A percentile compares a stretch with the other conserved stretches of the same genome.
Evolutionary conservation across 2,888 invertebrate species (phyloP).

Genomic region (Nasonovia ribisnigri): DNA sequence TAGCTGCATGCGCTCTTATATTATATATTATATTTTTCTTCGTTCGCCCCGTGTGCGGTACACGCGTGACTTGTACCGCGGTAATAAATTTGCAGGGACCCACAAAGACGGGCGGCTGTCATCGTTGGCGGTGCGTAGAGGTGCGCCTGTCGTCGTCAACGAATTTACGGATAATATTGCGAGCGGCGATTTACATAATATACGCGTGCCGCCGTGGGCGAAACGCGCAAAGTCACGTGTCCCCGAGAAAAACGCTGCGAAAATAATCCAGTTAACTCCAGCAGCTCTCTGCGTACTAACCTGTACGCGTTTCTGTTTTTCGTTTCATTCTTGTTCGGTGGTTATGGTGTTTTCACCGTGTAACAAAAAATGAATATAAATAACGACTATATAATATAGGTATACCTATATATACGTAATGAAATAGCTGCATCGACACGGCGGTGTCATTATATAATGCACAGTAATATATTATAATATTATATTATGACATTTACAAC

Average conservation of each 20-base stretch:
- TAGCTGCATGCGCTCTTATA: not conserved
- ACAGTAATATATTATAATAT: not conserved
- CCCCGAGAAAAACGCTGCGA: not conserved
- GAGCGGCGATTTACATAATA: conserved; percentile 51
- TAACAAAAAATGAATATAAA: conserved; percentile 33
- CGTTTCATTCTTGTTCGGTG: not conserved
- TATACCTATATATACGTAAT: not conserved
- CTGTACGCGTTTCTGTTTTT: not conserved
- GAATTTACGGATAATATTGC: conserved; percentile 42
- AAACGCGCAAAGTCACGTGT: conserved; percentile 59
- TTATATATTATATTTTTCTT: not conserved
- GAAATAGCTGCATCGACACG: conserved; percentile 8
- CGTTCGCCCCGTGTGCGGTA: not conserved
- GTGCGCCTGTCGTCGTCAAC: not conserved
- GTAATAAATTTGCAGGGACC: conserved; percentile 48
- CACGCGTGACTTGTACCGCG: not conserved
- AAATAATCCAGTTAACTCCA: conserved; percentile 43
- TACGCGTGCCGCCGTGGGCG: conserved; percentile 10
- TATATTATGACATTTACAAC: not conserved
- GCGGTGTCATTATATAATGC: too few relatives aligned
- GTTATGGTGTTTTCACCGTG: not conserved
- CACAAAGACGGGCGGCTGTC: conserved; percentile 53
- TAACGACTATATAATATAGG: conserved; percentile 21
- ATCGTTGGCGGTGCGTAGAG: not conserved
- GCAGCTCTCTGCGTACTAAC: too few relatives aligned